These are phyloP conservation scores for Luperina nickerlii DNA, from an alignment of 2,888 invertebrate genomes.

Conservation along the genomic window DNA sequence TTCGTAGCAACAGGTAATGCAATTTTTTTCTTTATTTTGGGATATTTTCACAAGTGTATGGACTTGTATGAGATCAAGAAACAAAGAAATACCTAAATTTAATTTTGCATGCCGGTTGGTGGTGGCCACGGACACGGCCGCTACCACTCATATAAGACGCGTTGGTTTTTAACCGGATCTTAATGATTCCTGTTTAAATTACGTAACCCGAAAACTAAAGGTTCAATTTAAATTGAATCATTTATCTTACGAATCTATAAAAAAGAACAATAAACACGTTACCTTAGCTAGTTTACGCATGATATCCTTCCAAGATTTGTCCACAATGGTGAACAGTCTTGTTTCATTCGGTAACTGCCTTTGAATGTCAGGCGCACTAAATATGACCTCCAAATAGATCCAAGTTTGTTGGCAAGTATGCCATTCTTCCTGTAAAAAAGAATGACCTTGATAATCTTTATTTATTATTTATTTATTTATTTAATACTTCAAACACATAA, in stretches of 20 bases:
- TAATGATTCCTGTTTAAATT: neutral
- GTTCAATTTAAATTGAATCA: neutral
- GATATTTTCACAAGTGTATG: neutral
- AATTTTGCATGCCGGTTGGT: neutral
- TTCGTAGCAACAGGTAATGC: neutral
- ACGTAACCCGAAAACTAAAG: no score
- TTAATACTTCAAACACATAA: no score
- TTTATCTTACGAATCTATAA: neutral
- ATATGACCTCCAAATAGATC: constrained; percentile 98
- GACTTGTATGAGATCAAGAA: neutral
- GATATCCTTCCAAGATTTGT: constrained; percentile 97
- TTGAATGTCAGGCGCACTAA: constrained; percentile 98
- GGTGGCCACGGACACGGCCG: neutral
- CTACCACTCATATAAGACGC: neutral
- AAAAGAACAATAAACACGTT: constrained; percentile 28
- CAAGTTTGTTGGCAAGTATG: constrained; percentile 96
- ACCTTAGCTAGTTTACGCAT: constrained; percentile 95
- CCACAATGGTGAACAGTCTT: constrained; percentile 95
- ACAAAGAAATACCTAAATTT: no score
- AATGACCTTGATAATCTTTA: constrained; percentile 4
- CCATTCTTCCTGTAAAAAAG: constrained; percentile 94
- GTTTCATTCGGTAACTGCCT: constrained; percentile 97
- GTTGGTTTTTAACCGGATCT: neutral
- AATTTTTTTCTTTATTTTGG: neutral
- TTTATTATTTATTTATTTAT: no score